phyloP scores from a whole-genome alignment of 2,113 vertebrate genomes.

The Pygoscelis adeliae region DNA sequence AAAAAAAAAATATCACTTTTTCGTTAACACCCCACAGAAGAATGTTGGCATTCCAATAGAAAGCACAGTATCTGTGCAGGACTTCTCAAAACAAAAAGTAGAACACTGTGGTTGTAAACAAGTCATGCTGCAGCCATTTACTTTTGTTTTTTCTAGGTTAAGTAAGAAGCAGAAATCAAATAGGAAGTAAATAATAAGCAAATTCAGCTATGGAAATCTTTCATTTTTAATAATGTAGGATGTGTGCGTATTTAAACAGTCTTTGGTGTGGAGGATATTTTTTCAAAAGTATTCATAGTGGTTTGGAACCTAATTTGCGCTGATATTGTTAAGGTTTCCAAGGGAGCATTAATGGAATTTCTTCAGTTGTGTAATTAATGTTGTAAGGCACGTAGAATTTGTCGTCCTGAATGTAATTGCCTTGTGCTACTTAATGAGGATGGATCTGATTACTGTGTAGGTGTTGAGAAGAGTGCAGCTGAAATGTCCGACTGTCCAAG shows the following conservation, averaged over 20 bases:
- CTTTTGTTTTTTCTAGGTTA: background rate
- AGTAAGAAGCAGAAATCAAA: conserved; percentile 1
- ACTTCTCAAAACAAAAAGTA: background rate
- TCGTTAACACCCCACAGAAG: conserved; percentile 25
- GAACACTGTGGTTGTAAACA: background rate
- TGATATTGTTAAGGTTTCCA: background rate
- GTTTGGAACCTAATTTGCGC: background rate
- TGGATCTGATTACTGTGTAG: background rate
- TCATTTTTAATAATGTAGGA: background rate
- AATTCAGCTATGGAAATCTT: background rate
- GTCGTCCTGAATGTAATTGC: background rate
- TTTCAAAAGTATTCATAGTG: background rate
- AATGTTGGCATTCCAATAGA: conserved; percentile 11
- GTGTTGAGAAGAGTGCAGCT: background rate
- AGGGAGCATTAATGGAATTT: background rate
- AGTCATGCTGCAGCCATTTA: background rate
- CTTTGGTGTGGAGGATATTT: background rate
- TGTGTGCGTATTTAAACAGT: background rate
- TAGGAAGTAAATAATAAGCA: background rate
- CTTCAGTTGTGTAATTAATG: background rate
- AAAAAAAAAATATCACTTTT: background rate
- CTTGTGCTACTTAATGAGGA: background rate
- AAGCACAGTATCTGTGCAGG: background rate
- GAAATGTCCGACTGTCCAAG: background rate
- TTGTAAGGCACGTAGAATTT: background rate